Base-by-base conservation (phyloP, 2,797 vertebrate genomes). In the Philypnodon macrostomus region DNA sequence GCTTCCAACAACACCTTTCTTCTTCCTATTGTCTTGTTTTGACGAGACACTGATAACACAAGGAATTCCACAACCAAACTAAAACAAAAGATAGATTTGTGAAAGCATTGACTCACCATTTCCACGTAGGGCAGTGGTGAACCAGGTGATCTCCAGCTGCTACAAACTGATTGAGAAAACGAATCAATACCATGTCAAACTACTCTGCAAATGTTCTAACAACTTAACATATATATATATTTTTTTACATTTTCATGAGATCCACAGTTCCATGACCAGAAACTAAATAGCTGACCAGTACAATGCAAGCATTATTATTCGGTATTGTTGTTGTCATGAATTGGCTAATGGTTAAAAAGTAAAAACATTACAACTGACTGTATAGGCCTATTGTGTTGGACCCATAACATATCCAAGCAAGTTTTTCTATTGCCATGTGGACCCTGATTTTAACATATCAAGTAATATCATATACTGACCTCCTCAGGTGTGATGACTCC, bases 71-170 rank as follows among this genome's bases (percentile, higher is more conserved):
- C 10, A 29, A 6, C 10, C 9, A 42, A 17, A 29, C 9, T 6
- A 17, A 44, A 7, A 44, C 40, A 29, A 44, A 37, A n/a, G 26
- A 11, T 10, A 2, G 13, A 16, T 14, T 26, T 7, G 11, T 13
- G 7, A 24, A 27, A 10, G 9, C 13, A 7, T 1, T 7, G 2
- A 86, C 93, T 93, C 90, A 94, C 96, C 96, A 99, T 92, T 99
- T 95, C 97, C 97, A 99, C 47, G 97, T 99, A 47, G 97, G 97
- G 73, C 97, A 98, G 79, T 99, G 97, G 77, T 99, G 96, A 68
- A 98, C 97, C 83, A 99, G 80, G 75, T 99, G 95, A 84, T 97
- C 97, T 81, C 97, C 97, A 47, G 96, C 97, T 68, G 94, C 95
- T 1, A 97, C 91, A 86, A 99, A 99, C 97, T 98, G 15, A 17